These are phyloP conservation scores for Oriolus oriolus DNA, from an alignment of 2,113 vertebrate species.

Conservation along the genomic window DNA sequence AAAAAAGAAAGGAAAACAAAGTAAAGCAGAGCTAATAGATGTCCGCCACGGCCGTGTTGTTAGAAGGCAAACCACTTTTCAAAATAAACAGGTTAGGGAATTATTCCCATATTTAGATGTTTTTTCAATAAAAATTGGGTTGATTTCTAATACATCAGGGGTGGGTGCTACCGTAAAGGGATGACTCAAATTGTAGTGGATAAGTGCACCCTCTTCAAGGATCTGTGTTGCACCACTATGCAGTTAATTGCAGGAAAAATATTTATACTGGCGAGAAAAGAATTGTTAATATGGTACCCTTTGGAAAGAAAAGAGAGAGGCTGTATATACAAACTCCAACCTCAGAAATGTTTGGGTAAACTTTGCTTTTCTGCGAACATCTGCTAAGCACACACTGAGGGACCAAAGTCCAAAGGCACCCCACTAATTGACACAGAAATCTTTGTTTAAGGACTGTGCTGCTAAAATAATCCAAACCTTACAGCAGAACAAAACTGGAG, in stretches of 20 bases:
- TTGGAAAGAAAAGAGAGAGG: conserved; percentile 70
- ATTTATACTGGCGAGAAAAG: conserved; percentile 79
- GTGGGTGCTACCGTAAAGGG: conserved; percentile 47
- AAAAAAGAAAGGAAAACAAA: conserved; percentile 62
- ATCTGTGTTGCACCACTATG: conserved; percentile 55
- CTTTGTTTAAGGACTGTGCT: not conserved
- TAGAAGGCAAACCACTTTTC: conserved; percentile 64
- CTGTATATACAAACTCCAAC: conserved; percentile 66
- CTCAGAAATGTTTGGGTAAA: conserved; percentile 76
- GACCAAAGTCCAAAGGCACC: conserved; percentile 21
- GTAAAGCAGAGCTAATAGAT: conserved; percentile 71
- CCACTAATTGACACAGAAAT: conserved; percentile 12
- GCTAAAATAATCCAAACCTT: not conserved
- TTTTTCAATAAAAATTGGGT: conserved; percentile 66
- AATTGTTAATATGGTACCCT: conserved; percentile 78
- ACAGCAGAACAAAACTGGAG: not conserved
- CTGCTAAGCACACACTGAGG: conserved; percentile 57
- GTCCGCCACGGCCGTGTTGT: conserved; percentile 30
- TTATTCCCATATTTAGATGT: conserved; percentile 73
- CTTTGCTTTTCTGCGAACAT: conserved; percentile 67
- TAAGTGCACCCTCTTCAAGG: conserved; percentile 46
- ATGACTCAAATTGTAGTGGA: conserved; percentile 59
- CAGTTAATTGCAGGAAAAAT: conserved; percentile 83
- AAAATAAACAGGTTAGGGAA: conserved; percentile 59
- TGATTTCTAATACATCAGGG: conserved; percentile 33